phyloP scores from a whole-genome alignment of 2,888 invertebrate genomes.

The Scaptomyza polygonia region DNA sequence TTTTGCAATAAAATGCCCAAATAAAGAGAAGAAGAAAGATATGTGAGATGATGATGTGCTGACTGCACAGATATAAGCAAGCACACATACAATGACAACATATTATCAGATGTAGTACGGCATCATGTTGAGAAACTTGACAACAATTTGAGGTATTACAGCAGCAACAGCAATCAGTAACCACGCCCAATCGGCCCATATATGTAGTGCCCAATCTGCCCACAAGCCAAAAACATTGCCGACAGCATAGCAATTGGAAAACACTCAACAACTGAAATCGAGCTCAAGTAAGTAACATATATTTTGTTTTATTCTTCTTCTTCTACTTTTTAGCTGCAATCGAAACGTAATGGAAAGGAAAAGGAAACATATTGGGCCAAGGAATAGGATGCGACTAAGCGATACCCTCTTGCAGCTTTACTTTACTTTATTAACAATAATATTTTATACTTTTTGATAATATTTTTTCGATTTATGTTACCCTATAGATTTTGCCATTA shows the following conservation, averaged over 20 bases:
- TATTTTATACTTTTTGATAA: too few relatives aligned
- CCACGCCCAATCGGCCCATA: constrained; percentile 40
- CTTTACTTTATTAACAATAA: background rate
- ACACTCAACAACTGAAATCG: constrained; percentile 73
- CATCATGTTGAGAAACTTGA: constrained; percentile 51
- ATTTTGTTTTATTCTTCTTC: constrained; percentile 59
- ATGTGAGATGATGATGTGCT: constrained; percentile 68
- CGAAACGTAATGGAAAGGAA: background rate
- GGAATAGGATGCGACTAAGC: background rate
- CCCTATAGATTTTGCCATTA: too few relatives aligned
- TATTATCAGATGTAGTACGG: constrained; percentile 42
- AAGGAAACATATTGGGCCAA: background rate
- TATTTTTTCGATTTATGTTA: too few relatives aligned
- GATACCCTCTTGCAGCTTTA: too few relatives aligned
- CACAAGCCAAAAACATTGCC: constrained; percentile 5
- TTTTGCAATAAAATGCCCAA: constrained; percentile 62
- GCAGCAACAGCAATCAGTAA: constrained; percentile 43
- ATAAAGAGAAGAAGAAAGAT: constrained; percentile 10
- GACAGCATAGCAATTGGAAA: constrained; percentile 65
- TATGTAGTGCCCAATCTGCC: background rate
- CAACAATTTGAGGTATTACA: constrained; percentile 52
- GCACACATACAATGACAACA: constrained; percentile 18
- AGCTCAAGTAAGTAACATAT: constrained; percentile 72
- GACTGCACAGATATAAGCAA: constrained; percentile 38
- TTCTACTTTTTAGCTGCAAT: constrained; percentile 36